Evolutionary conservation across 2,888 invertebrate species (phyloP), one percentile per base, ranked within the genome.

Genomic region (Mystacides longicornis): DNA sequence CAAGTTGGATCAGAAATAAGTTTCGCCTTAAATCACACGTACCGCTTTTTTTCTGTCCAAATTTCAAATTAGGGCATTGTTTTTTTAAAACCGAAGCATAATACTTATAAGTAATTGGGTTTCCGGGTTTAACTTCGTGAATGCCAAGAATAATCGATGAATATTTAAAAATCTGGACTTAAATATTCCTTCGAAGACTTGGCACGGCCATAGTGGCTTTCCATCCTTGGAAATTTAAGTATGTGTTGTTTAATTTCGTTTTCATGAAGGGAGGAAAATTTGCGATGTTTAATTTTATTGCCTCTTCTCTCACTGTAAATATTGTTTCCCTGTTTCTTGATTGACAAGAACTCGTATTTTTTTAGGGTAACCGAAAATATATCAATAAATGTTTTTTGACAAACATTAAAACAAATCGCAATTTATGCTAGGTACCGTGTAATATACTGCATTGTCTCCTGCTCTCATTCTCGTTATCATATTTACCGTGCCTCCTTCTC

Each of bases 161-260:
- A 58, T 58, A 31, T 58, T 58, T 14, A 55, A n/a, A n/a, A 47
- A 48, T 55, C 55, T n/a, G 52, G 51, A 23, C 55, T 55, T 14
- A 58, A 27, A 37, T 33, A 58, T 51, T 48, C 46, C 46, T 58
- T 57, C 23, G 20, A 21, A 22, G 57, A 55, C 14, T 27, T 47
- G n/a, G 37, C 33, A 33, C 58, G 42, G 16, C 54, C 51, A 48
- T 58, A 55, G 33, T 58, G 58, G n/a, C 19, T 51, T 52, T 58
- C 52, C 33, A 51, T 23, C 14, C 47, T 21, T 14, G 55, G 57
- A 43, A 57, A 57, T 19, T 19, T 23, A 7, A 43, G 16, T n/a
- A 57, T 42, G 18, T 57, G 57, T 22, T 21, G 27, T 11, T 54
- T 49, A 14, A 51, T 51, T 16, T 22, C 37, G 16, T 47, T 46